phyloP scores from a whole-genome alignment of 1,140 invertebrate genomes.

The Meloidogyne hapla region DNA sequence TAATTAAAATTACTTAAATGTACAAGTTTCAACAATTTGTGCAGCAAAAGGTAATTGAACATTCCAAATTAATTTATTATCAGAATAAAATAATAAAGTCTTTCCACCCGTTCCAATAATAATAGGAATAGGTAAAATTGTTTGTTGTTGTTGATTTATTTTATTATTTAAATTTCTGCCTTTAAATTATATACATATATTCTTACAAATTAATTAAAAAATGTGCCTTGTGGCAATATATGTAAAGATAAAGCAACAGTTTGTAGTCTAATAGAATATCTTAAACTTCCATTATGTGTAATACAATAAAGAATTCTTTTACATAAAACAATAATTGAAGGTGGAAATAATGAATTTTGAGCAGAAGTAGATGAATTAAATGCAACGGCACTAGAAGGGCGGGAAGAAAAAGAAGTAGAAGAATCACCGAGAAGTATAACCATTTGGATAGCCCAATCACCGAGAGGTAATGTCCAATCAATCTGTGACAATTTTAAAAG shows the following conservation, averaged over 20 bases:
- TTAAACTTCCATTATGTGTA: conserved; percentile 48
- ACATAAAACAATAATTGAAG: conserved; percentile 51
- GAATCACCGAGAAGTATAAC: conserved; percentile 13
- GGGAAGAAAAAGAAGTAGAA: not conserved
- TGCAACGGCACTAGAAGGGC: conserved; percentile 1
- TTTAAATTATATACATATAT: not conserved
- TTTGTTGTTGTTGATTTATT: conserved; percentile 16
- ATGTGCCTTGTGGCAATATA: conserved; percentile 9
- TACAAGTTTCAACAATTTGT: conserved; percentile 31
- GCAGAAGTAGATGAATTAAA: not conserved
- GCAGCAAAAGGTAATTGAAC: conserved; percentile 48
- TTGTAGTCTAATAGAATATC: conserved; percentile 47
- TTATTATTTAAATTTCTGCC: not conserved
- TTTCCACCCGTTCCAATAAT: conserved; percentile 48
- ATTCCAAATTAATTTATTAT: conserved; percentile 43
- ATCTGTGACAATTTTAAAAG: conserved; percentile 20
- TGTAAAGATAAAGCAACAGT: conserved; percentile 38
- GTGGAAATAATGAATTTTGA: conserved; percentile 30
- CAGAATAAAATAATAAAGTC: conserved; percentile 47
- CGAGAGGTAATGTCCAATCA: conserved; percentile 50
- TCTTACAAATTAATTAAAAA: not conserved
- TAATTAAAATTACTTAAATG: conserved; percentile 31
- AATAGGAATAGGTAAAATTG: conserved; percentile 38
- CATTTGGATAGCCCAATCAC: conserved; percentile 48
- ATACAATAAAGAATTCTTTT: conserved; percentile 45